Conservation (phyloP, 2,888 invertebrate genomes). For the Lithophane semibrunnea region DNA sequence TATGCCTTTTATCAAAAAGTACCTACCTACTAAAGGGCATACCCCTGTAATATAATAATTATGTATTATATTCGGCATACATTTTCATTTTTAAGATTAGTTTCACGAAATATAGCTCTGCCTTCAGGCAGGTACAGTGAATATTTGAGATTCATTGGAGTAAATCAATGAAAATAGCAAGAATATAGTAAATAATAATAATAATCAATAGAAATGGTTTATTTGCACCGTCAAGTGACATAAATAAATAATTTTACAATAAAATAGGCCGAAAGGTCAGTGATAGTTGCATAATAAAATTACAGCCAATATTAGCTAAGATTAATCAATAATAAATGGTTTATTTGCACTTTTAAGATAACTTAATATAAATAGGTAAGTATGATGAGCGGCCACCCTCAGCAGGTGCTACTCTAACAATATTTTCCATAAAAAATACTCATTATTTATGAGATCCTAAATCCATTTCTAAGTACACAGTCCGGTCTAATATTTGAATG, state of each 20-base stretch:
- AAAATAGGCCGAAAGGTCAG: background rate
- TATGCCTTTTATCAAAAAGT: no score
- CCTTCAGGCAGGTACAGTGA: no score
- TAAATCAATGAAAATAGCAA: background rate
- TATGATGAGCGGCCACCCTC: background rate
- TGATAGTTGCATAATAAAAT: background rate
- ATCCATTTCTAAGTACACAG: slow-evolving; percentile 17
- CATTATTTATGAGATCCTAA: slow-evolving; percentile 16
- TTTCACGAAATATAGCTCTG: no score
- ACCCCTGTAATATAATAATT: no score
- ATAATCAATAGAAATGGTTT: background rate
- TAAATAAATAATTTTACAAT: no score
- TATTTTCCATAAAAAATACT: background rate
- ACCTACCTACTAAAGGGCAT: background rate
- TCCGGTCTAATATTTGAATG: slow-evolving; percentile 53
- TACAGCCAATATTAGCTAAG: background rate
- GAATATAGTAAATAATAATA: no score
- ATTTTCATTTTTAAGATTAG: no score
- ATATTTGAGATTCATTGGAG: no score
- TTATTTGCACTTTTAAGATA: no score
- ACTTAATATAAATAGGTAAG: background rate
- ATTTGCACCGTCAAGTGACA: background rate
- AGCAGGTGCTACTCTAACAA: background rate
- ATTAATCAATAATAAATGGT: no score
- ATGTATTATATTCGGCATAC: no score